These are phyloP conservation scores for Centropus unirufus DNA, from an alignment of 2,113 vertebrate genomes.

Conservation along the genomic window DNA sequence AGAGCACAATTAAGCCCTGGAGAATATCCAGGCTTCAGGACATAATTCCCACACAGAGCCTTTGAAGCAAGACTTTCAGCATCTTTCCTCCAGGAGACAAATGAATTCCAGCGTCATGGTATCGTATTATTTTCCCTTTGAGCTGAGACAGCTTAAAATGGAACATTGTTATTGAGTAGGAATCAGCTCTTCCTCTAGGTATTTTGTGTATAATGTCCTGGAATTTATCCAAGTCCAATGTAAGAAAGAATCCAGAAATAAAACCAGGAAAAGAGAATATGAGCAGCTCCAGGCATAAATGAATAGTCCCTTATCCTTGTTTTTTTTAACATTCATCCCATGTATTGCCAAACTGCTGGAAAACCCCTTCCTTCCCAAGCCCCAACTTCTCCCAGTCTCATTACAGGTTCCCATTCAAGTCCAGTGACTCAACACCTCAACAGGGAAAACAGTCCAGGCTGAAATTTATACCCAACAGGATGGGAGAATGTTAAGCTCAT, in stretches of 20 bases:
- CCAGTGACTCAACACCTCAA: slow-evolving; percentile 49
- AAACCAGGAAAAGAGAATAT: not conserved
- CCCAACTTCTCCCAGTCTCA: not conserved
- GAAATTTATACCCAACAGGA: slow-evolving; percentile 52
- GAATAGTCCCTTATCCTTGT: not conserved
- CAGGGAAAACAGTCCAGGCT: slow-evolving; percentile 33
- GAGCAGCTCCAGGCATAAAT: not conserved
- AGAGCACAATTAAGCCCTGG: slow-evolving; percentile 23
- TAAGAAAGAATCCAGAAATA: slow-evolving; percentile 31
- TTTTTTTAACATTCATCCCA: not conserved
- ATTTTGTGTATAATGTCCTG: not conserved
- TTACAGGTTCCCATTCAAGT: slow-evolving; percentile 28
- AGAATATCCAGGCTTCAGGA: slow-evolving; percentile 27
- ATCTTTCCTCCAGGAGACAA: slow-evolving; percentile 1
- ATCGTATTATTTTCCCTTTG: not conserved
- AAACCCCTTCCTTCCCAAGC: slow-evolving; percentile 16
- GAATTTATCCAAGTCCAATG: slow-evolving; percentile 21
- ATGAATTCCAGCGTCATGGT: not conserved
- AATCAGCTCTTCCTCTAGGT: slow-evolving; percentile 33
- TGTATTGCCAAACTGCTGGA: not conserved
- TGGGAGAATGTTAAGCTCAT: slow-evolving; percentile 59
- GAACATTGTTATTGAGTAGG: slow-evolving; percentile 34
- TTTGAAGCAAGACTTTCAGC: slow-evolving; percentile 12
- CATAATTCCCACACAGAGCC: not conserved
- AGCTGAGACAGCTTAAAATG: slow-evolving; percentile 15